These are phyloP conservation scores for Sphaerolaimus hirsutus DNA, from an alignment of 2,888 invertebrate species.

Conservation along the genomic window DNA sequence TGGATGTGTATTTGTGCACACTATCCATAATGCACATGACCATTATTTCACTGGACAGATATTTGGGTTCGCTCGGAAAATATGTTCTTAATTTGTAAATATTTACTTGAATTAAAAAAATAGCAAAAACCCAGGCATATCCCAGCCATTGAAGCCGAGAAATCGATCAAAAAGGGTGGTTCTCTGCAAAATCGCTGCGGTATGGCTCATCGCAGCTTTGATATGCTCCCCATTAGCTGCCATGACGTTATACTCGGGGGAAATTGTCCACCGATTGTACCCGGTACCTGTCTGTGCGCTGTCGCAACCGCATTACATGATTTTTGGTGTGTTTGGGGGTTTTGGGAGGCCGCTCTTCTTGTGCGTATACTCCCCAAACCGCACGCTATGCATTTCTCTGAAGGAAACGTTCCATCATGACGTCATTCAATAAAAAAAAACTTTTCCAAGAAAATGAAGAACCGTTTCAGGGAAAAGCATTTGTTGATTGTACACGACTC, in stretches of 20 bases:
- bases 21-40: constrained; percentile 34
- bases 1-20: constrained; percentile 35
- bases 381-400: too few species aligned
- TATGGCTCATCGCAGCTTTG: not conserved
- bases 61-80: constrained; percentile 32
- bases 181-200: not conserved
- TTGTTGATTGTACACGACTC: too few species aligned
- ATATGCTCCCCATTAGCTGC: not conserved
- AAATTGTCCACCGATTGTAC: too few species aligned
- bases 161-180: constrained; percentile 35
- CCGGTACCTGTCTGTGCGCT: constrained; percentile 31
- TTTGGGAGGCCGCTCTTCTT: too few species aligned
- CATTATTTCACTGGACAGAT: constrained; percentile 38
- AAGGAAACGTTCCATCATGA: too few species aligned
- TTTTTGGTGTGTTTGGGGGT: too few species aligned
- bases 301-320: constrained; percentile 14
- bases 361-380: too few species aligned
- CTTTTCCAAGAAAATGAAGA: too few species aligned
- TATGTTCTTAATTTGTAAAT: not conserved
- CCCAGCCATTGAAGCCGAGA: constrained; percentile 69
- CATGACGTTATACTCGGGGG: not conserved
- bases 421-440: too few species aligned
- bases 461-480: too few species aligned
- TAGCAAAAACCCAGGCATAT: constrained; percentile 36
- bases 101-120: not conserved